Percentiles rank a stretch among this genome's conserved stretches.
phyloP scores from a whole-genome alignment of 35 echinoderm and acorn worm genomes.

The Apostichopus californicus region DNA sequence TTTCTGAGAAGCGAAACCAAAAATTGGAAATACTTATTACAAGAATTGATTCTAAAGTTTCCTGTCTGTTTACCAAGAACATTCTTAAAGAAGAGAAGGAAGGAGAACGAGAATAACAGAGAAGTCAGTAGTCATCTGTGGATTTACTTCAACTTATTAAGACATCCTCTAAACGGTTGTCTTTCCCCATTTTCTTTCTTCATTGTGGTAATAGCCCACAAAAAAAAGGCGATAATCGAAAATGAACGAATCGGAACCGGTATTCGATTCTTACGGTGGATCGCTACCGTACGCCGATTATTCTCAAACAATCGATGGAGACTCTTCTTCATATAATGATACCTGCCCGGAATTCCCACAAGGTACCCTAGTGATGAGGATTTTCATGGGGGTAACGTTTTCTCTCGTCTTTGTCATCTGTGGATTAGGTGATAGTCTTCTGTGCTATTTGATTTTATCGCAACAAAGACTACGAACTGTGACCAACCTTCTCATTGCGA shows the following conservation, averaged over 20 bases:
- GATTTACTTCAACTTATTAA: not conserved
- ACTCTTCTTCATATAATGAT: not conserved
- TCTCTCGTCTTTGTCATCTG: constrained; percentile 74
- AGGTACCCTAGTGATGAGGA: constrained; percentile 48
- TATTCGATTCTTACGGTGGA: not conserved
- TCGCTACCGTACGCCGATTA: not conserved
- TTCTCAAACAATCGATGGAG: not conserved
- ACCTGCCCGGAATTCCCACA: constrained; percentile 44
- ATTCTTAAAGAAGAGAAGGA: no score
- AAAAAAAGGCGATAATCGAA: not conserved
- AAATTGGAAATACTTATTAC: no score
- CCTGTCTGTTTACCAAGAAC: no score
- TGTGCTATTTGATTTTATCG: constrained; percentile 74
- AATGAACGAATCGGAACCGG: not conserved
- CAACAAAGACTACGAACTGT: constrained; percentile 86
- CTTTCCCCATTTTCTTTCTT: not conserved
- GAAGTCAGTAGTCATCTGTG: not conserved
- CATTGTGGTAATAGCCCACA: not conserved
- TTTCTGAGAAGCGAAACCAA: no score
- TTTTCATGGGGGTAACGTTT: constrained; percentile 63
- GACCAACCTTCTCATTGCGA: constrained; percentile 92
- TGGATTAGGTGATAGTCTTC: constrained; percentile 80
- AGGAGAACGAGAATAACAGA: not conserved
- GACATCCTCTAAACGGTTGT: no score
- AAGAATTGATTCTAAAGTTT: no score